Conservation (phyloP, 2,113 vertebrate species). For the Dasyornis broadbenti region DNA sequence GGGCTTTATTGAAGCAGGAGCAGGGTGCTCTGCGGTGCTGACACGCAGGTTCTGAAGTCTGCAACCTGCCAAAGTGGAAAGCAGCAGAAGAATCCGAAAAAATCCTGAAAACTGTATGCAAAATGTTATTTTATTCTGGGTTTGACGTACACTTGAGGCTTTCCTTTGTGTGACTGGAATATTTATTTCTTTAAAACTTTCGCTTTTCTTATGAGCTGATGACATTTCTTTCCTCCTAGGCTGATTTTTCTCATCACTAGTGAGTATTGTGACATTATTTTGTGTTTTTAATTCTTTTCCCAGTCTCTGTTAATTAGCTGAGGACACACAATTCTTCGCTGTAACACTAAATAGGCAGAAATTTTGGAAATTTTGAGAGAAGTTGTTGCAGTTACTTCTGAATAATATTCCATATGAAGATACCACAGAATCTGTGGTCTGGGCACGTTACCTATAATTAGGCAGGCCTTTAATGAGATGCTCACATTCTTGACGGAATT, state of each 20-base stretch:
- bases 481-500: constrained; percentile 43
- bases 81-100: background rate
- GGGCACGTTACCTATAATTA: constrained; percentile 57
- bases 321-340: background rate
- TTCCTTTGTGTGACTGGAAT: background rate
- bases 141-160: background rate
- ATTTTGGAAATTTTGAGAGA: background rate
- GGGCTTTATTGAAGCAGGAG: background rate
- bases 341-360: background rate
- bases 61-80: background rate
- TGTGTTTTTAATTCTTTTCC: background rate
- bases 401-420: background rate
- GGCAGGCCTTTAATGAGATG: constrained; percentile 39
- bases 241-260: background rate
- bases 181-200: background rate
- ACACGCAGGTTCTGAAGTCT: background rate
- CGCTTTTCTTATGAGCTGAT: background rate
- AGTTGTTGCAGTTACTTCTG: background rate
- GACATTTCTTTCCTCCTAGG: background rate
- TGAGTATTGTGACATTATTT: background rate
- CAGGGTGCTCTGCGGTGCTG: background rate
- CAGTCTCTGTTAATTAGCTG: background rate
- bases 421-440: constrained; percentile 2
- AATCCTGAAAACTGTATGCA: background rate
- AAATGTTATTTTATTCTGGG: background rate